Evolutionary conservation across 2,888 invertebrate genomes (phyloP).

Genomic region (Hypomecis atomaria): DNA sequence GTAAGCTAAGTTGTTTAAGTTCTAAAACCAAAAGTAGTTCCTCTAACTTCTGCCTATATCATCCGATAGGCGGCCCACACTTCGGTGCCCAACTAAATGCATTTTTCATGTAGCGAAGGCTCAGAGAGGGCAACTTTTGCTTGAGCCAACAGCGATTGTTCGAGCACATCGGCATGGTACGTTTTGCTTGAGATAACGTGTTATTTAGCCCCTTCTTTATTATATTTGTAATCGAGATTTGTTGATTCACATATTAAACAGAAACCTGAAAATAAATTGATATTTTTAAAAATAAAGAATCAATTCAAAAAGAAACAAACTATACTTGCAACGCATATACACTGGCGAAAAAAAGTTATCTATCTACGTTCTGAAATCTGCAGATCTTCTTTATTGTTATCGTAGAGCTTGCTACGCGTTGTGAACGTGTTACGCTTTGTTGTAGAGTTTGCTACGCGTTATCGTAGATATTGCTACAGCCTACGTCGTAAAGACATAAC

Average conservation of each 20-base stretch:
- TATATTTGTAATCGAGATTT: too few relatives aligned
- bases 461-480: conserved; percentile 2
- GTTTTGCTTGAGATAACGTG: background rate
- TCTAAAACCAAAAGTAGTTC: background rate
- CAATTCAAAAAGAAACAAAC: too few relatives aligned
- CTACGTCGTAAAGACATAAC: background rate
- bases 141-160: conserved; percentile 55
- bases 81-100: conserved; percentile 70
- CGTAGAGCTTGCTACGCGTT: conserved; percentile 9
- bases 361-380: too few relatives aligned
- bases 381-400: too few relatives aligned
- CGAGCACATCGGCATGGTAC: conserved; percentile 36
- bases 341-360: too few relatives aligned
- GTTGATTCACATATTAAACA: too few relatives aligned
- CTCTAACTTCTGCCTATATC: conserved; percentile 21
- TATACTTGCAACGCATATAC: too few relatives aligned
- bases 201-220: background rate
- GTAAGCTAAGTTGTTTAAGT: too few relatives aligned
- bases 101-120: conserved; percentile 78
- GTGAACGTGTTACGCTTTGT: too few relatives aligned
- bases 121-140: conserved; percentile 70
- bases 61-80: conserved; percentile 46
- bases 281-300: too few relatives aligned
- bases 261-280: too few relatives aligned
- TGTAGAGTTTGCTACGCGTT: conserved; percentile 9